Percentiles rank a stretch among this genome's conserved stretches.
Conservation (phyloP, 1,140 invertebrate genomes). For the Dreissena rostriformis region DNA sequence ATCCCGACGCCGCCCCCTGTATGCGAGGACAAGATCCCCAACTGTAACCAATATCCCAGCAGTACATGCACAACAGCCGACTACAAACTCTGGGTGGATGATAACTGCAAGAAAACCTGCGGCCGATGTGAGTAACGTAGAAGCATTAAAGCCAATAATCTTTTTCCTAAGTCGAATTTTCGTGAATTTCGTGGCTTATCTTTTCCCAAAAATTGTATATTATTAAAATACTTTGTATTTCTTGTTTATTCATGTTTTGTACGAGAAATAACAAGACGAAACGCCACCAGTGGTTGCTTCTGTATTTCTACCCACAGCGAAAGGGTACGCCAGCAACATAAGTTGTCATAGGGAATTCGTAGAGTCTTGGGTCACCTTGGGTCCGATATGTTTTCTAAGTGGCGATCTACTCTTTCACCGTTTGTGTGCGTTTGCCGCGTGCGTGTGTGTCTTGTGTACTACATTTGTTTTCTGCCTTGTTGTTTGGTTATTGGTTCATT, state of each 20-base stretch:
- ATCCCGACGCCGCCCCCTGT: slow-evolving; percentile 46
- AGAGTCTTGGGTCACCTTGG: too few relatives aligned
- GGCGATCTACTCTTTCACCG: too few relatives aligned
- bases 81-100: slow-evolving; percentile 51
- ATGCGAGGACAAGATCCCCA: slow-evolving; percentile 51
- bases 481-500: too few relatives aligned
- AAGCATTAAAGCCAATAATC: not conserved
- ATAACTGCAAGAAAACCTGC: slow-evolving; percentile 54
- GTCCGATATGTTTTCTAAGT: too few relatives aligned
- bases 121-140: slow-evolving; percentile 41
- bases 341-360: too few relatives aligned
- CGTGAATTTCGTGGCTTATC: not conserved
- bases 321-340: too few relatives aligned
- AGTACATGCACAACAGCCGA: slow-evolving; percentile 29
- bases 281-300: not conserved
- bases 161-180: not conserved
- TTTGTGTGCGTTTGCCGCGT: too few relatives aligned
- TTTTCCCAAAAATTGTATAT: not conserved
- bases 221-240: slow-evolving; percentile 1
- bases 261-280: not conserved
- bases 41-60: slow-evolving; percentile 43
- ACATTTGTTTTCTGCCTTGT: too few relatives aligned
- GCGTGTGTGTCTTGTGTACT: too few relatives aligned
- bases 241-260: not conserved
- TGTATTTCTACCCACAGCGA: not conserved